Base-by-base conservation (phyloP, 2,888 invertebrate genomes). In the Drosophila meridionalis region DNA sequence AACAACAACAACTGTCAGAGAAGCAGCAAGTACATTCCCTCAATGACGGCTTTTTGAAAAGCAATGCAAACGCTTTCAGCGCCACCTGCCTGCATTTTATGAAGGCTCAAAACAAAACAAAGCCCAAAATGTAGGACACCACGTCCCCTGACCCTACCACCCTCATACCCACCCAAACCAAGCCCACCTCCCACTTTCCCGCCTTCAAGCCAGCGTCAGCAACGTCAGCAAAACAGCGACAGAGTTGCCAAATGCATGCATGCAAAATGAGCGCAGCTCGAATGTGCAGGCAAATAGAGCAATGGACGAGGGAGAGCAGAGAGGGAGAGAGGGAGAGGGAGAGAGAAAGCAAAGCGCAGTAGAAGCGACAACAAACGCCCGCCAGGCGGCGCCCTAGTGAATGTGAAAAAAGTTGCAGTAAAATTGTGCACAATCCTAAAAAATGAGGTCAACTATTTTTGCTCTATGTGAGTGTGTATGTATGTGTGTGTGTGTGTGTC, bases 381-480 rank as follows among this genome's bases (percentile, higher is more conserved):
- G 87, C 69, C 80, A 83, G 83, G 89, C 83, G 83, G 83, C 83
- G 83, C 83, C 80, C 66, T 64, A 71, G 72, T 88, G 68, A 76
- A 80, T 76, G 73, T 53, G 52, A 12, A 47, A 58, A 47, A 66
- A 72, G 57, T 74, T 83, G 73, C 86, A 86, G 89, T 77, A 80
- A 88, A 82, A 90, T 80, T 88, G 83, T 82, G 83, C 83, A 77
- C 87, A 86, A 69, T 71, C 32, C 85, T 75, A 90, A 84, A 89
- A 90, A 87, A 87, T 90, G 88, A 85, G 87, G 87, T 87, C 91
- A 87, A 87, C 87, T 90, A 87, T 89, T 84, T 83, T 58, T 66
- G 78, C 70, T 81, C 61, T 74, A 56, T 71, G 73, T 73, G 50
- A 20, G 36, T 58, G 59, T 36, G 42, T 26, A 56, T 63, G 42